phyloP scores from a whole-genome alignment of 2,113 vertebrate species.

The Scytalopus superciliaris region DNA sequence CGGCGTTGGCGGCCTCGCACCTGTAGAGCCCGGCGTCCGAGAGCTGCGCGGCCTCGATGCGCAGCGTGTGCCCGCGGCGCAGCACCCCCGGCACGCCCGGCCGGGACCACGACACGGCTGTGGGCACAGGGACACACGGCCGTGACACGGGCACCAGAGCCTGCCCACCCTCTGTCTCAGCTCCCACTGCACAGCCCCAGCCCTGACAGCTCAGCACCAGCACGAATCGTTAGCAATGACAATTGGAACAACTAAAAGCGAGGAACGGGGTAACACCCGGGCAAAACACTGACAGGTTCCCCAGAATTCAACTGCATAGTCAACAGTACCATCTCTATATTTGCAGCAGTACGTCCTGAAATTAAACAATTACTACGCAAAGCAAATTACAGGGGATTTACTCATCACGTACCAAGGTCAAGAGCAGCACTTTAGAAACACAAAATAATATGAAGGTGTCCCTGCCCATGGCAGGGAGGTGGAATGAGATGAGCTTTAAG shows the following conservation, averaged over 20 bases:
- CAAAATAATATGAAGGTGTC: background rate
- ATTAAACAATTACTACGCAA: background rate
- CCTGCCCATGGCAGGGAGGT: background rate
- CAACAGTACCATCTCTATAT: rapidly evolving
- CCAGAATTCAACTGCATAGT: background rate
- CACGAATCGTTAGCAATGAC: too few relatives aligned
- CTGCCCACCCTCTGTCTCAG: too few relatives aligned
- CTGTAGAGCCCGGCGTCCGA: constrained; percentile 87
- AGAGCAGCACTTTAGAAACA: background rate
- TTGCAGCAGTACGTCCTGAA: background rate
- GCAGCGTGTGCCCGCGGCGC: too few relatives aligned
- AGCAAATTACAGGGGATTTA: background rate
- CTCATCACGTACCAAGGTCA: background rate
- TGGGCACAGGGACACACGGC: too few relatives aligned
- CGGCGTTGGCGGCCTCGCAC: constrained; percentile 87
- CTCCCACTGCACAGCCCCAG: too few relatives aligned
- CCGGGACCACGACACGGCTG: constrained; percentile 92
- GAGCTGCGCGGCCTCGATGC: constrained; percentile 75
- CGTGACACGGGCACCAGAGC: background rate
- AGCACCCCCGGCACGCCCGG: background rate
- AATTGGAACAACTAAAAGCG: too few relatives aligned
- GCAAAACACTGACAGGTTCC: background rate
- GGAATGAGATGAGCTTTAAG: background rate
- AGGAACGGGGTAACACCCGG: rapidly evolving
- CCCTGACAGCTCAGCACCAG: too few relatives aligned